Base-by-base conservation (phyloP, 2,888 invertebrate genomes). In the Chromoteleia sp. region DNA sequence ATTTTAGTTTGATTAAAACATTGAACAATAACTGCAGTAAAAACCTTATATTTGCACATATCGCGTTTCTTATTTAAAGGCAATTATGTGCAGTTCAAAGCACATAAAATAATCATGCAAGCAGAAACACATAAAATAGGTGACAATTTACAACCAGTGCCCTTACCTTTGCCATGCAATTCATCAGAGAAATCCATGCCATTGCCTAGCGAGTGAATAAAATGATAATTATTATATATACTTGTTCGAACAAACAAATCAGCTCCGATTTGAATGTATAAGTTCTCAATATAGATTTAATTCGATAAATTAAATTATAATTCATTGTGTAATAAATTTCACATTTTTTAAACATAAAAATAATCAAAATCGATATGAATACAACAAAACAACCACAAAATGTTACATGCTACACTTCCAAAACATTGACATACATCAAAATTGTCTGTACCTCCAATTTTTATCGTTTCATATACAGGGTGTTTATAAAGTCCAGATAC, bases 101-200 rank as follows among this genome's bases (percentile, higher is more conserved):
- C 29, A 61, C 76, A 68, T 68, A 36, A 10, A 73, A 67, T 14
- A 12, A 56, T 7, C 67, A 59, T 65, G 67, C 73, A 59, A 17
- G 39, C 61, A 48, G 56, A 33, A 50, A 52, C 50, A 61, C 36
- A 61, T 59, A 41, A 50, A 36, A 61, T 45, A 58, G 2, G 61
- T 39, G 48, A 48, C 19, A 59, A 29, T 14, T 36, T 59, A 48
- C 65, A 39, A 71, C 14, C 7, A 17, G 83, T 84, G 54, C 21
- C 85, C 87, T 89, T 90, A 90, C 89, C 89, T 89, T 87, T 88
- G 84, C 78, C 89, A 90, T 90, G 89, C 87, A 89, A 89, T 84
- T 89, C 88, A 85, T 89, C 89, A 89, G 87, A 89, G 87, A 87
- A 85, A 88, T 88, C 89, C 88, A 90, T 90, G 88, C 91, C 91